Evolutionary conservation across 2,888 invertebrate genomes (phyloP).

Genomic region (Willowsia nigromaculata): DNA sequence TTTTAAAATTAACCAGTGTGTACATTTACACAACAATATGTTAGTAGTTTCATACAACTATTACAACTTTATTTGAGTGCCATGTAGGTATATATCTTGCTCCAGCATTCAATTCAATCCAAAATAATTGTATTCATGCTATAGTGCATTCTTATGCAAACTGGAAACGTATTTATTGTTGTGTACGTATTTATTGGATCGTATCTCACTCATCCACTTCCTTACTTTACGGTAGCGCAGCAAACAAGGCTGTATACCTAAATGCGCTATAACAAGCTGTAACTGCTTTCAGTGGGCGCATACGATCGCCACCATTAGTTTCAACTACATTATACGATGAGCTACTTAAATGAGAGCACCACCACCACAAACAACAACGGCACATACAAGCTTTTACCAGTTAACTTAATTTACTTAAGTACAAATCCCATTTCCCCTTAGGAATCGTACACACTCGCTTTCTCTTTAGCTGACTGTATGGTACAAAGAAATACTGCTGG

Average conservation of each 20-base stretch:
- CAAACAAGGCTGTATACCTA: background rate
- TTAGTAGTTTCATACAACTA: background rate
- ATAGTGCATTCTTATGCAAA: slow-evolving; percentile 40
- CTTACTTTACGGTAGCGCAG: slow-evolving; percentile 12
- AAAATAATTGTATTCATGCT: background rate
- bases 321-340: slow-evolving; percentile 29
- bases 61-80: background rate
- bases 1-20: background rate
- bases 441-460: slow-evolving; percentile 36
- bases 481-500: background rate
- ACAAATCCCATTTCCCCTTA: slow-evolving; percentile 69
- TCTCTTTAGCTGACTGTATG: background rate
- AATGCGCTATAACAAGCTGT: background rate
- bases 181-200: slow-evolving; percentile 56
- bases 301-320: slow-evolving; percentile 7
- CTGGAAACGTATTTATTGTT: slow-evolving; percentile 53
- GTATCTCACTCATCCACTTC: slow-evolving; percentile 64
- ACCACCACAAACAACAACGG: background rate
- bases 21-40: background rate
- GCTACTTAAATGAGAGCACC: slow-evolving; percentile 27
- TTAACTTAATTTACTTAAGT: slow-evolving; percentile 71
- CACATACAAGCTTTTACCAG: slow-evolving; percentile 60
- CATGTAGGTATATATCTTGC: no score
- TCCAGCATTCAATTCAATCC: background rate
- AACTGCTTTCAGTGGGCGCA: background rate